Evolutionary conservation across 1,140 invertebrate genomes (phyloP).

Genomic region (Brachionus asplanchnoidis): DNA sequence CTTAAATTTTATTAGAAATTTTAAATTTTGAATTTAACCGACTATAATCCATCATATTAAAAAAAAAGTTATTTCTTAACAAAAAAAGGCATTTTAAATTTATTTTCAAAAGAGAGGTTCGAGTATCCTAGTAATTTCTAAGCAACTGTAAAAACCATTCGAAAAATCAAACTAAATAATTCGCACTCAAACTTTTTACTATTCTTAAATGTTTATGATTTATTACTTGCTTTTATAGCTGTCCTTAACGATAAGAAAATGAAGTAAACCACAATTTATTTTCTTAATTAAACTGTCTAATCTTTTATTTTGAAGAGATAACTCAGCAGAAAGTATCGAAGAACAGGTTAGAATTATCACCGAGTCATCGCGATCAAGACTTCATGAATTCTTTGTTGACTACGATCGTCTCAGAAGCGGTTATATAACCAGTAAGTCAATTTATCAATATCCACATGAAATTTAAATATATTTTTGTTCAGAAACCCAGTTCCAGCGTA

Average conservation of each 20-base stretch:
- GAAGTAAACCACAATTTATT: neutral
- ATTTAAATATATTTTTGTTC: neutral
- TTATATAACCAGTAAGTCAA: slow-evolving; percentile 52
- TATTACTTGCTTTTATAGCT: neutral
- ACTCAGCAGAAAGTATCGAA: slow-evolving; percentile 46
- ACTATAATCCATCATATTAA: neutral
- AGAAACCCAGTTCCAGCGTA: slow-evolving; percentile 54
- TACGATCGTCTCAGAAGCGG: slow-evolving; percentile 56
- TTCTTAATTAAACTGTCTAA: neutral
- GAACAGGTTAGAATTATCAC: slow-evolving; percentile 50
- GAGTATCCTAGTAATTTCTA: neutral
- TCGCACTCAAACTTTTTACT: neutral
- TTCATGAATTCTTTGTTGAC: slow-evolving; percentile 55
- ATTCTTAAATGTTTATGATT: slow-evolving; percentile 18
- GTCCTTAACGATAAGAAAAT: slow-evolving; percentile 6
- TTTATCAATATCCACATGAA: neutral
- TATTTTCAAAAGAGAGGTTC: neutral
- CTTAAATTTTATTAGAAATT: no score
- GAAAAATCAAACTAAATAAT: slow-evolving; percentile 21
- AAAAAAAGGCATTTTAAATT: neutral
- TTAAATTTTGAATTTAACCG: neutral
- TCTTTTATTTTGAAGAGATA: neutral
- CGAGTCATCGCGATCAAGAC: slow-evolving; percentile 52
- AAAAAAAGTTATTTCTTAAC: neutral
- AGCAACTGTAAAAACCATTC: slow-evolving; percentile 20